Conservation (phyloP, 2,888 invertebrate genomes). For the Coecobrya sp. region DNA sequence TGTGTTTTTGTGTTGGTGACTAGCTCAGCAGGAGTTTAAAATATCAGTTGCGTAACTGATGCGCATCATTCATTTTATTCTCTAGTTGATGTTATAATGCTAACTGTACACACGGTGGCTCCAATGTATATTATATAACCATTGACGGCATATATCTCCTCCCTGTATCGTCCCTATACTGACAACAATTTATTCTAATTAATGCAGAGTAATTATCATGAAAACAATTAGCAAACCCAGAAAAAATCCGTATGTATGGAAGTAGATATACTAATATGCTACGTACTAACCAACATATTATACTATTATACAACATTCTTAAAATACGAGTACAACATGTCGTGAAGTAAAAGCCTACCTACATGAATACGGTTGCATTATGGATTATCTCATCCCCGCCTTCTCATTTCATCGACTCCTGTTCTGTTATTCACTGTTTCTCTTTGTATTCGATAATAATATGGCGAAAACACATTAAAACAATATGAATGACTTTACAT, state of each 20-base stretch:
- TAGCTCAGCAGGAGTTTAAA: conserved; percentile 80
- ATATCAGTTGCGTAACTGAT: conserved; percentile 80
- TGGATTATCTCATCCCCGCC: conserved; percentile 76
- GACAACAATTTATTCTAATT: conserved; percentile 82
- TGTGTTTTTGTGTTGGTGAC: conserved; percentile 64
- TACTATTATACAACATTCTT: not conserved
- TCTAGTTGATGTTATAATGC: not conserved
- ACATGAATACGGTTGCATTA: conserved; percentile 22
- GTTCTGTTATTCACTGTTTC: conserved; percentile 7
- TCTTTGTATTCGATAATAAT: conserved; percentile 3
- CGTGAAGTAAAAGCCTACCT: too few relatives aligned
- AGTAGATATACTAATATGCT: too few relatives aligned
- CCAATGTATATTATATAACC: not conserved
- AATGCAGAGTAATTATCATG: conserved; percentile 83
- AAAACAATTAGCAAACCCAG: conserved; percentile 80
- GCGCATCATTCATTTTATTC: conserved; percentile 75
- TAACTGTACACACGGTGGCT: conserved; percentile 34
- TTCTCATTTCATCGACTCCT: conserved; percentile 74
- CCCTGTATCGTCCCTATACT: conserved; percentile 49
- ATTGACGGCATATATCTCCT: not conserved
- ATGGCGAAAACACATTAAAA: not conserved
- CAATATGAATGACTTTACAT: conserved; percentile 59
- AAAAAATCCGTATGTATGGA: conserved; percentile 56
- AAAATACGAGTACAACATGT: not conserved
- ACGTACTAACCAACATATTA: too few relatives aligned